Evolutionary conservation across 2,888 invertebrate genomes (phyloP).

Genomic region (Danaus chrysippus): DNA sequence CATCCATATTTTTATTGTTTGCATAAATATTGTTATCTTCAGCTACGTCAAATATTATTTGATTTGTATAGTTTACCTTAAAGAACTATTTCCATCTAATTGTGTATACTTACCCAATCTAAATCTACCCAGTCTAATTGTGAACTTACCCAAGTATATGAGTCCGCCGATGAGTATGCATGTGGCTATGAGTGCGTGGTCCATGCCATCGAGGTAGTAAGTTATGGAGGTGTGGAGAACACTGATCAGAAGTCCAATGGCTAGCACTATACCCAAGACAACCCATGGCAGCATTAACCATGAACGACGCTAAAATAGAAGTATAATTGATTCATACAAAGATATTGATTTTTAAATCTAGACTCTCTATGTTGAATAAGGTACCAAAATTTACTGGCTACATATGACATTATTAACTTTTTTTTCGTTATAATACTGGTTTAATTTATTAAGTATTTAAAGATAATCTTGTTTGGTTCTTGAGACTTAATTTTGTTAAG

Average conservation of each 20-base stretch:
- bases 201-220: conserved; percentile 81
- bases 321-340: neutral
- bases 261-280: conserved; percentile 87
- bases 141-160: conserved; percentile 62
- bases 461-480: no score
- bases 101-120: conserved; percentile 57
- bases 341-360: no score
- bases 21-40: no score
- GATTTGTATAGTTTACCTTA: neutral
- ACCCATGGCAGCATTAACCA: conserved; percentile 93
- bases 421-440: no score
- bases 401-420: no score
- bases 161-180: conserved; percentile 65
- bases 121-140: conserved; percentile 1
- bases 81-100: neutral
- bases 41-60: no score
- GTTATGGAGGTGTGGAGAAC: conserved; percentile 88
- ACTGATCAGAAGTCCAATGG: conserved; percentile 87
- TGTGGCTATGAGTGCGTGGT: conserved; percentile 55
- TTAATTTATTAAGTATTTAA: no score
- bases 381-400: no score
- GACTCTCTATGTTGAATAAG: no score
- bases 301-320: conserved; percentile 82
- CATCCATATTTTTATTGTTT: no score
- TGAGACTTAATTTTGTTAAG: no score